Evolutionary conservation across 1,140 invertebrate species (phyloP).

Genomic region (Lepidotrigona ventralis): DNA sequence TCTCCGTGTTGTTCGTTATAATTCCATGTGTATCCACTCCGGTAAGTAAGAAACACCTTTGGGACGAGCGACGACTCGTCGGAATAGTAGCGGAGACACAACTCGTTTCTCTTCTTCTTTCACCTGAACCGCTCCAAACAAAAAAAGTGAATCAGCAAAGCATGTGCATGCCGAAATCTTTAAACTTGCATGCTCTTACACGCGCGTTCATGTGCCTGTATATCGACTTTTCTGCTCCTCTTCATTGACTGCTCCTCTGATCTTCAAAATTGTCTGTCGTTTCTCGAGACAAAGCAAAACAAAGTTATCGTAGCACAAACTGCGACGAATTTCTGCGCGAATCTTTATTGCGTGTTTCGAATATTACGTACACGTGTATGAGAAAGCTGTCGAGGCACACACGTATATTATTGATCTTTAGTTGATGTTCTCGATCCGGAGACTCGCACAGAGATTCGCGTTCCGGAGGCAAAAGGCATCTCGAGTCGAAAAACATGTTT

Average conservation of each 20-base stretch:
- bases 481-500: slow-evolving; percentile 38
- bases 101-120: slow-evolving; percentile 21
- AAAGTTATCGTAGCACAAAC: too few relatives aligned
- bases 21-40: slow-evolving; percentile 50
- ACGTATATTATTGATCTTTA: too few relatives aligned
- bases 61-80: slow-evolving; percentile 14
- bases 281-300: background rate
- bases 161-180: slow-evolving; percentile 67
- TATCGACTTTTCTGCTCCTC: slow-evolving; percentile 40
- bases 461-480: slow-evolving; percentile 76
- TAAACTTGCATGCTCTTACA: slow-evolving; percentile 62
- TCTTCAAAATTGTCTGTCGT: slow-evolving; percentile 11
- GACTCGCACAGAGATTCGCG: slow-evolving; percentile 13
- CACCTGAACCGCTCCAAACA: slow-evolving; percentile 8
- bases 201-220: slow-evolving; percentile 50
- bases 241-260: slow-evolving; percentile 34
- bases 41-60: slow-evolving; percentile 57
- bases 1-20: slow-evolving; percentile 47
- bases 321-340: background rate
- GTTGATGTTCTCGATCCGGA: background rate
- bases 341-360: background rate
- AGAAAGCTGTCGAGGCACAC: too few relatives aligned
- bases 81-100: slow-evolving; percentile 19
- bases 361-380: too few relatives aligned
- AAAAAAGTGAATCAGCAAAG: slow-evolving; percentile 36